These are phyloP conservation scores for Gnathochromis pfefferi DNA, from an alignment of 2,113 vertebrate genomes.

Conservation along the genomic window DNA sequence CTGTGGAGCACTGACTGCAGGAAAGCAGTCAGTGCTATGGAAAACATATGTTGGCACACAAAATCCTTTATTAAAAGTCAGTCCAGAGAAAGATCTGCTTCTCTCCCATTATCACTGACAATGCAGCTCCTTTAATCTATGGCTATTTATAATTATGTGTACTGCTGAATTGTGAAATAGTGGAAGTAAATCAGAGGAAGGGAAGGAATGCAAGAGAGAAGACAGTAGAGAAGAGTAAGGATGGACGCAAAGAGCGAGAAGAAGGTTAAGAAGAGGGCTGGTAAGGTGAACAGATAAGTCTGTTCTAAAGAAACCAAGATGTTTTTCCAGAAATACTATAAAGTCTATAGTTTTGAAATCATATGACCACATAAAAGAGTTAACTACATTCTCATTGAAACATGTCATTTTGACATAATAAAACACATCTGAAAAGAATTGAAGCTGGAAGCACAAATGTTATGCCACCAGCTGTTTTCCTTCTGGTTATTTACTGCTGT, in stretches of 20 bases:
- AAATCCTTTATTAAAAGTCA: background rate
- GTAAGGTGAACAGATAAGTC: background rate
- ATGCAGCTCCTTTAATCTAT: background rate
- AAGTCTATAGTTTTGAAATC: background rate
- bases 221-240: background rate
- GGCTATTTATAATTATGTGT: background rate
- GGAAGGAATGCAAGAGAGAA: background rate
- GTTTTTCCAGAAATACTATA: background rate
- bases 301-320: background rate
- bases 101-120: background rate
- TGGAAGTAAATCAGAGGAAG: background rate
- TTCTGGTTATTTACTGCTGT: background rate
- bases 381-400: background rate
- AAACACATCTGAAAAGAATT: background rate
- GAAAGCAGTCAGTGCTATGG: background rate
- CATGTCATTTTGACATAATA: background rate
- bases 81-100: background rate
- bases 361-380: background rate
- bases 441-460: background rate
- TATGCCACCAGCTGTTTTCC: background rate
- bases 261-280: background rate
- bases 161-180: background rate
- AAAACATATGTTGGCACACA: background rate
- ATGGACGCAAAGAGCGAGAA: background rate
- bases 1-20: background rate